Conservation (phyloP, 1,140 invertebrate genomes). For the Ceratina japonica region DNA sequence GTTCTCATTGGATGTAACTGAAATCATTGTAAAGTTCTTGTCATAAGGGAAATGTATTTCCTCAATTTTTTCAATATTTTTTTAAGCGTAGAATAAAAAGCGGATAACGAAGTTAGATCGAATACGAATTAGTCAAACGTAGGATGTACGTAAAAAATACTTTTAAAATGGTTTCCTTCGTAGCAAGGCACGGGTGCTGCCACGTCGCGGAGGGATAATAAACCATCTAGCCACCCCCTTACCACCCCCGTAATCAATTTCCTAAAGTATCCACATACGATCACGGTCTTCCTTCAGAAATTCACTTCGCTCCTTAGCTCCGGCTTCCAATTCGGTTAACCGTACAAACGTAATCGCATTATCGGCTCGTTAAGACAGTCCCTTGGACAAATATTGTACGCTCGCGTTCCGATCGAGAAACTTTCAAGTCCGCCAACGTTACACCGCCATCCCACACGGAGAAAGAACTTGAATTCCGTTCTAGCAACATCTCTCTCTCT, state of each 20-base stretch:
- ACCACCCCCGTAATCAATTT: conserved; percentile 73
- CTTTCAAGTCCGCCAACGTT: not conserved
- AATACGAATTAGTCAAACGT: not conserved
- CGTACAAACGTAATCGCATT: not conserved
- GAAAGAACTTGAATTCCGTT: not conserved
- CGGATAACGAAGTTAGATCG: not conserved
- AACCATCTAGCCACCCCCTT: conserved; percentile 71
- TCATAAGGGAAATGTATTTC: too few relatives aligned
- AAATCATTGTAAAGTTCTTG: too few relatives aligned
- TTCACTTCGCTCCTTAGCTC: conserved; percentile 1
- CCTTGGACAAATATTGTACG: not conserved
- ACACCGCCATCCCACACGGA: too few relatives aligned
- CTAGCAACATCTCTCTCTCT: not conserved
- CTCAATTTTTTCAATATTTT: too few relatives aligned
- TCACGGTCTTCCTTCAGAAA: conserved; percentile 52
- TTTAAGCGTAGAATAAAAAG: not conserved
- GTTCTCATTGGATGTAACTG: too few relatives aligned
- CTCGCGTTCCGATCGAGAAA: not conserved
- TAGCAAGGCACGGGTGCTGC: conserved; percentile 75
- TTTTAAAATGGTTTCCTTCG: conserved; percentile 56
- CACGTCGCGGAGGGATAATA: conserved; percentile 72
- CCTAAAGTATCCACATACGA: conserved; percentile 66
- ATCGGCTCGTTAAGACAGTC: not conserved
- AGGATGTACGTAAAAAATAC: not conserved
- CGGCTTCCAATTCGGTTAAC: not conserved